phyloP scores from a whole-genome alignment of 2,888 invertebrate genomes.

The Dilophus febrilis region DNA sequence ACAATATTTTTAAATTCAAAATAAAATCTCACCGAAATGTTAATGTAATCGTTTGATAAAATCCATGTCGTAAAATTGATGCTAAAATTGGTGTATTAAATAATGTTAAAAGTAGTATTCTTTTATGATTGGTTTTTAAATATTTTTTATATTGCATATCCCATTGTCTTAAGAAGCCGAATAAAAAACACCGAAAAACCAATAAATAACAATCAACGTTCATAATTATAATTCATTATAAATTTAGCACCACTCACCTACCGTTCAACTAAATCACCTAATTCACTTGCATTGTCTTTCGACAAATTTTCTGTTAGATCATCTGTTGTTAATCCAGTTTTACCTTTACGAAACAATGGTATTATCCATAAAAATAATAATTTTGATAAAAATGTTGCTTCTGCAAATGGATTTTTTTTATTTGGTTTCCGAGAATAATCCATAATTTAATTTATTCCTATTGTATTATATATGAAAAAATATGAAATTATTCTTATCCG shows the following conservation, averaged over 20 bases:
- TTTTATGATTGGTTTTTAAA: too few relatives aligned
- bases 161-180: too few relatives aligned
- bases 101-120: conserved; percentile 24
- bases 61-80: conserved; percentile 45
- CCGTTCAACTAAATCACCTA: conserved; percentile 27
- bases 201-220: too few relatives aligned
- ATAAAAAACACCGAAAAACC: too few relatives aligned
- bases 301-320: conserved; percentile 51
- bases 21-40: conserved; percentile 21
- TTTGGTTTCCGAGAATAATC: conserved; percentile 26
- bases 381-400: conserved; percentile 25
- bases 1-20: background rate
- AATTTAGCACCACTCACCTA: too few relatives aligned
- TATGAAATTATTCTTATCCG: too few relatives aligned
- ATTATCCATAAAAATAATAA: conserved; percentile 26
- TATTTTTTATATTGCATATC: too few relatives aligned
- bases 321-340: conserved; percentile 34
- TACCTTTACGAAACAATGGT: conserved; percentile 24
- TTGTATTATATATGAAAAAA: too few relatives aligned
- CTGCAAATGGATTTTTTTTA: conserved; percentile 23
- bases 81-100: conserved; percentile 50
- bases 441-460: too few relatives aligned
- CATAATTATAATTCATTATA: too few relatives aligned
- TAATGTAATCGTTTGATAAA: conserved; percentile 35
- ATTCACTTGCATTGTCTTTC: conserved; percentile 32